Evolutionary conservation across 2,888 invertebrate species (phyloP), one percentile per base, ranked within the genome.

Genomic region (Myopa testacea): DNA sequence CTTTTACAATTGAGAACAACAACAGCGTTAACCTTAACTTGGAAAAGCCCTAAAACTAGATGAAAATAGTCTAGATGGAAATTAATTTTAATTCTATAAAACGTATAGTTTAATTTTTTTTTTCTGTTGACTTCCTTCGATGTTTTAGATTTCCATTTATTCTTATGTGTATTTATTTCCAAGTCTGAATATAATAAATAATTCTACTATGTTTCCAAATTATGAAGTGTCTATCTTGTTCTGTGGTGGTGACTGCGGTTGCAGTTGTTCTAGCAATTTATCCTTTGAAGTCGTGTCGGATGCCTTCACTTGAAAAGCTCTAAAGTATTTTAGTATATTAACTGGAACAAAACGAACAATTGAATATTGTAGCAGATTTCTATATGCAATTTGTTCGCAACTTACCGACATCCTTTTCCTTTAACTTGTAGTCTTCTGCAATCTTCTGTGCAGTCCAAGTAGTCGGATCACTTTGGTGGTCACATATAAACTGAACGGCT

Each of bases 391-490:
- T 58, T 58, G 12, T 65, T 52, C 26, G 34, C 10, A 52, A 1
- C 85, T 81, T 88, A 91, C 93, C 90, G 80, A 93, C 92, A 88
- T 91, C 90, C 74, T 92, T 90, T 82, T 91, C 90, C 77, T 93
- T 92, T 72, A 96, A 82, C 84, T 93, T 93, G 85, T 94, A 94
- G 79, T 95, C 91, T 68, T 90, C 86, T 0, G 96, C 93, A 85
- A 96, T 93, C 85, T 90, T 91, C 12, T 90, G 87, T 0, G 89
- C 88, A 5, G 92, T 92, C 84, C 92, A 91, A 67, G 90, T 89
- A 38, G 89, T 86, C 0, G 95, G 93, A 82, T 95, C 91, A 0
- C 88, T 84, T 84, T 92, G 92, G 86, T 95, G 91, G 34, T 93
- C 91, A 0, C 91, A 90, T 65, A 96, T 91, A 82, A 95, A 93